Percentiles rank a stretch among this genome's conserved stretches.
phyloP scores from a whole-genome alignment of 2,888 invertebrate genomes.

The Emesis furor region DNA sequence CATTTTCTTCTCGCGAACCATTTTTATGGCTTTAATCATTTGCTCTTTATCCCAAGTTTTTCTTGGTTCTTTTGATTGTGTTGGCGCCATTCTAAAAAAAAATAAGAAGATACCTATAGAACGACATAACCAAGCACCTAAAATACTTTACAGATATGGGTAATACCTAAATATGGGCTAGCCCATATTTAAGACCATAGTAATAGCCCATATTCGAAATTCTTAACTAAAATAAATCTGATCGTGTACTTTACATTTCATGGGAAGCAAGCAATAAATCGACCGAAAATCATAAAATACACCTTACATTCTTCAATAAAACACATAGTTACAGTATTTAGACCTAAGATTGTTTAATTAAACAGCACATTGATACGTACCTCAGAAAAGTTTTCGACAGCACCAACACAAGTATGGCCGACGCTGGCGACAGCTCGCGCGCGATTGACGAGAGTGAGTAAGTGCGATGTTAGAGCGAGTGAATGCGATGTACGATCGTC shows the following conservation, averaged over 20 bases:
- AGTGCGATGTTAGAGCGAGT: slow-evolving; percentile 16
- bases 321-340: slow-evolving; percentile 7
- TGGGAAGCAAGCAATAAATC: slow-evolving; percentile 24
- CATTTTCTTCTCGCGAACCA: slow-evolving; percentile 24
- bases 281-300: slow-evolving; percentile 31
- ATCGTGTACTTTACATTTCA: slow-evolving; percentile 32
- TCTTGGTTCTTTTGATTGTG: slow-evolving; percentile 18
- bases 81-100: neutral
- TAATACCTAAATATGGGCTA: slow-evolving; percentile 29
- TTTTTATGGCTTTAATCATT: slow-evolving; percentile 30
- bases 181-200: slow-evolving; percentile 29
- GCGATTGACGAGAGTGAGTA: slow-evolving; percentile 31
- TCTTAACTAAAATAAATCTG: slow-evolving; percentile 25
- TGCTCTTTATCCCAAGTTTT: slow-evolving; percentile 26
- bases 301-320: slow-evolving; percentile 27
- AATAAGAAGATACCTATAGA: slow-evolving; percentile 18
- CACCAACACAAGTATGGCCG: slow-evolving; percentile 16
- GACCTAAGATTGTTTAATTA: slow-evolving; percentile 13
- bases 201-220: slow-evolving; percentile 27
- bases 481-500: slow-evolving; percentile 40
- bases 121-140: slow-evolving; percentile 18
- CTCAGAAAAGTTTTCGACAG: slow-evolving; percentile 30
- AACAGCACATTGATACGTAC: slow-evolving; percentile 26
- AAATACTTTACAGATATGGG: slow-evolving; percentile 13
- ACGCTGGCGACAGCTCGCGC: slow-evolving; percentile 28